Evolutionary conservation across 1,140 invertebrate genomes (phyloP).

Genomic region (Anastrepha obliqua): DNA sequence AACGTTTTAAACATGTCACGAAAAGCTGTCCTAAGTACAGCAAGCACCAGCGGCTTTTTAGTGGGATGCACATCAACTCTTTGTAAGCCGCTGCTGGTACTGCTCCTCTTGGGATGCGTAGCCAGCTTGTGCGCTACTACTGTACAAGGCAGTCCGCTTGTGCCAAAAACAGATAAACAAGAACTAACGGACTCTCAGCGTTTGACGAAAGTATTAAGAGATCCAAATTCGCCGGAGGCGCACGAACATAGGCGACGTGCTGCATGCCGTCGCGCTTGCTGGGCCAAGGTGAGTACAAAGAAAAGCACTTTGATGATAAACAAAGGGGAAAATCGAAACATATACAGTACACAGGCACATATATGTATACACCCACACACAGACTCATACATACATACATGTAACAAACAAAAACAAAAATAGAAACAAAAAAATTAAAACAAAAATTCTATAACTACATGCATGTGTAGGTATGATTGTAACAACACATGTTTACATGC

Average conservation of each 20-base stretch:
- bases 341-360: too few species aligned
- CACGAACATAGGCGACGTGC: slow-evolving; percentile 2
- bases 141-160: neutral
- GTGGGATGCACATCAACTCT: neutral
- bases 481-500: slow-evolving; percentile 34
- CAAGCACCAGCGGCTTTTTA: neutral
- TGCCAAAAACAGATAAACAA: neutral
- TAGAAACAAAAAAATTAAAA: too few species aligned
- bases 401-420: too few species aligned
- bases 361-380: too few species aligned
- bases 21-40: slow-evolving; percentile 27
- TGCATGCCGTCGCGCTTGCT: slow-evolving; percentile 25
- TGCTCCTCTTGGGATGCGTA: neutral
- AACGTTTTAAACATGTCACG: slow-evolving; percentile 4
- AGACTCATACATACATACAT: neutral
- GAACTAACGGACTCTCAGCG: neutral
- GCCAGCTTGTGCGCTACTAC: neutral
- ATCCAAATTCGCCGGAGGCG: neutral
- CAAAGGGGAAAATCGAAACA: neutral
- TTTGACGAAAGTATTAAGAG: neutral
- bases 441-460: neutral
- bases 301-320: slow-evolving; percentile 6
- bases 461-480: neutral
- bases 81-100: neutral
- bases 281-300: slow-evolving; percentile 28